phyloP scores from a whole-genome alignment of 2,113 vertebrate genomes.

The Acanthisitta chloris region DNA sequence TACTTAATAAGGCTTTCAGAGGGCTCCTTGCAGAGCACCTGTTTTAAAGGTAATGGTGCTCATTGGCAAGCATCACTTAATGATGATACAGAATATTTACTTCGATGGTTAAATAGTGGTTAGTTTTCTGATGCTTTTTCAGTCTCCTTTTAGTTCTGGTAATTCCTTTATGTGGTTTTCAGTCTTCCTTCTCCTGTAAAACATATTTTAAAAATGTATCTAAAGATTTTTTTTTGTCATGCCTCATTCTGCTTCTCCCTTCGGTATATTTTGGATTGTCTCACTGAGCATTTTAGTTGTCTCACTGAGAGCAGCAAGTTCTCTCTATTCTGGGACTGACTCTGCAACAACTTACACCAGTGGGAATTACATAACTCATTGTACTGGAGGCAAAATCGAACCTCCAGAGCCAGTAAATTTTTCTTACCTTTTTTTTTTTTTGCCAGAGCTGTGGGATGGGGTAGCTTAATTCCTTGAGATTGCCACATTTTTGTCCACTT shows the following conservation, averaged over 20 bases:
- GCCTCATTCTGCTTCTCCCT: background rate
- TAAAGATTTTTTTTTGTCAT: background rate
- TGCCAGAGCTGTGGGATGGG: background rate
- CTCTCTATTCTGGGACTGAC: background rate
- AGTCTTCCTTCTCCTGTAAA: background rate
- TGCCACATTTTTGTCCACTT: rapidly evolving
- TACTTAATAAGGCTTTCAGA: background rate
- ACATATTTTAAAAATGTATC: background rate
- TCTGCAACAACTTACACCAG: background rate
- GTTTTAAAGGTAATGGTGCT: background rate
- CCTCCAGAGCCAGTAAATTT: background rate
- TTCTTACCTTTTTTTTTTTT: background rate
- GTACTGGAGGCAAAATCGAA: background rate
- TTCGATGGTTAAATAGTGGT: background rate
- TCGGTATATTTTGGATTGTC: background rate
- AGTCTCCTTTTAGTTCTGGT: background rate
- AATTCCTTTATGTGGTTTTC: background rate
- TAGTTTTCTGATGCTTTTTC: background rate
- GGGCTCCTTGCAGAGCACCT: background rate
- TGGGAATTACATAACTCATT: background rate
- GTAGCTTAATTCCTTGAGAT: background rate
- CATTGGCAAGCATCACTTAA: background rate
- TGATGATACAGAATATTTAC: background rate
- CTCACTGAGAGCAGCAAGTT: background rate
- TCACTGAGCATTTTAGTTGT: background rate